Conservation (phyloP, 1,140 invertebrate species). For the Atta colombica region DNA sequence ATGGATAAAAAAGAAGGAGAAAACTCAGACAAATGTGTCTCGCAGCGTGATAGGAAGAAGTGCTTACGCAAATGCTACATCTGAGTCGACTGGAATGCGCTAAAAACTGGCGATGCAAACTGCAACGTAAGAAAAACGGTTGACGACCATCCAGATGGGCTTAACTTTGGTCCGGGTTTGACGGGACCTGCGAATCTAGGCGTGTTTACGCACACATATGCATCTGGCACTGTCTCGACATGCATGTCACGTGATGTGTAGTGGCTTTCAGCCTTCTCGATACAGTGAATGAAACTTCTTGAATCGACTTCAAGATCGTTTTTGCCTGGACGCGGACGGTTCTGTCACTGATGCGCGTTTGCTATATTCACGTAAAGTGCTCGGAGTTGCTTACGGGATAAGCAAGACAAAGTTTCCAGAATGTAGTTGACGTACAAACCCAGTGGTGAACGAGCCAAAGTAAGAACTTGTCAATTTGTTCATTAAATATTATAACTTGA, state of each 20-base stretch:
- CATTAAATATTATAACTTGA: not conserved
- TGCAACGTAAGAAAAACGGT: slow-evolving; percentile 72
- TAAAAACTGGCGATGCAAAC: slow-evolving; percentile 77
- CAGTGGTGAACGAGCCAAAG: not conserved
- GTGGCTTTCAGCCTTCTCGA: slow-evolving; percentile 1
- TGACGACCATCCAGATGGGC: slow-evolving; percentile 76
- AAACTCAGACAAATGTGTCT: slow-evolving; percentile 76
- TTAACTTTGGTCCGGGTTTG: slow-evolving; percentile 73
- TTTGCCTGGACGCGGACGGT: not conserved
- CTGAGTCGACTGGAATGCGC: slow-evolving; percentile 78
- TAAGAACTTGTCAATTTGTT: slow-evolving; percentile 16
- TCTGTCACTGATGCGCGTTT: not conserved
- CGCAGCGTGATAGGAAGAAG: slow-evolving; percentile 69
- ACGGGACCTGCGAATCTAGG: slow-evolving; percentile 46
- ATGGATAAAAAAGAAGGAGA: slow-evolving; percentile 65
- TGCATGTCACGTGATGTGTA: slow-evolving; percentile 62
- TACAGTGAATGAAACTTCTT: slow-evolving; percentile 58
- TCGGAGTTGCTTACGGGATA: slow-evolving; percentile 27
- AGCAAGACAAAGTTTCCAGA: slow-evolving; percentile 31
- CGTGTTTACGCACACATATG: slow-evolving; percentile 42
- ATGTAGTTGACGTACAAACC: not conserved
- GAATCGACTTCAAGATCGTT: slow-evolving; percentile 39
- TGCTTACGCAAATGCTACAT: slow-evolving; percentile 79
- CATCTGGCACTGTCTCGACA: slow-evolving; percentile 58
- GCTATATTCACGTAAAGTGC: slow-evolving; percentile 51